Percentiles rank a stretch among this genome's conserved stretches.
Conservation (phyloP, 2,113 vertebrate genomes). For the Heterotilapia buettikoferi region DNA sequence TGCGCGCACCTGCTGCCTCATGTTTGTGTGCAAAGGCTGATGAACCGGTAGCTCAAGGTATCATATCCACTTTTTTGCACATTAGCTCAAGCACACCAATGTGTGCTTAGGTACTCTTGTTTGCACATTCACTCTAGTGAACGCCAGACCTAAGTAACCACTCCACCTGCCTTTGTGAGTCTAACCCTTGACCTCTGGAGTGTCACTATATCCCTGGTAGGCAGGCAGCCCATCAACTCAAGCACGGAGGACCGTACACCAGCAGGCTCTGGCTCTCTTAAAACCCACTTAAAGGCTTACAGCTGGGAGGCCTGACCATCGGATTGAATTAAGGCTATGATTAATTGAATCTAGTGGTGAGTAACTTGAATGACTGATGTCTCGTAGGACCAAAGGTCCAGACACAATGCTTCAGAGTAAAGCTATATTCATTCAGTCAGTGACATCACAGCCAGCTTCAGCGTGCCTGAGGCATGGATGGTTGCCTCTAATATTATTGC, state of each 20-base stretch:
- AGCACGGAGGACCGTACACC: neutral
- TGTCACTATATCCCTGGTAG: constrained; percentile 33
- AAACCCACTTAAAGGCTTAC: constrained; percentile 53
- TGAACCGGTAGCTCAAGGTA: neutral
- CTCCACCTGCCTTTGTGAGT: constrained; percentile 17
- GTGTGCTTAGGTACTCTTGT: neutral
- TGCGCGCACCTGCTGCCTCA: neutral
- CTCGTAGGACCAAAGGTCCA: constrained; percentile 51
- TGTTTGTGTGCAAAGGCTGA: neutral
- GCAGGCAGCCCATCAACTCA: constrained; percentile 1
- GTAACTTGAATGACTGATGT: constrained; percentile 55
- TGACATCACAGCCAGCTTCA: constrained; percentile 33
- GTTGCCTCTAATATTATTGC: constrained; percentile 30
- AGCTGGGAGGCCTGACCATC: constrained; percentile 33
- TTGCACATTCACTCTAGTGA: neutral
- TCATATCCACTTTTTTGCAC: neutral
- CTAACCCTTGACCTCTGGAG: constrained; percentile 46
- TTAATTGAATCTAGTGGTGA: constrained; percentile 58
- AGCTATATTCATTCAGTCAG: constrained; percentile 16
- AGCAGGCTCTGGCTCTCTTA: constrained; percentile 23
- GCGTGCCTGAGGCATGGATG: constrained; percentile 31
- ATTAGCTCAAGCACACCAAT: neutral
- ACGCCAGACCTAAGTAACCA: neutral
- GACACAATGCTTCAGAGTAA: constrained; percentile 31
- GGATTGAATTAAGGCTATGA: constrained; percentile 54